phyloP scores from a whole-genome alignment of 2,888 invertebrate species.

The Melanotus villosus region DNA sequence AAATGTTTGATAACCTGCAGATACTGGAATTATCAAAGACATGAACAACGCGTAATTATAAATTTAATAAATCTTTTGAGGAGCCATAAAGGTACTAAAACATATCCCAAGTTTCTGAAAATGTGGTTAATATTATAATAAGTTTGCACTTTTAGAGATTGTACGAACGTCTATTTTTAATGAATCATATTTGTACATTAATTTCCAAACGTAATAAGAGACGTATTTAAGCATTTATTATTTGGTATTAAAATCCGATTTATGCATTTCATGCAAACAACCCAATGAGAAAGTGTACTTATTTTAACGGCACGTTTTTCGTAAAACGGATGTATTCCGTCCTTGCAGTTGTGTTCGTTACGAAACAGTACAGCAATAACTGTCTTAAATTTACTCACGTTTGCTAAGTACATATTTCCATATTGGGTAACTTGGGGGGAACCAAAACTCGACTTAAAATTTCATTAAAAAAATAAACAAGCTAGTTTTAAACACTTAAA shows the following conservation, averaged over 20 bases:
- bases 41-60: too few species aligned
- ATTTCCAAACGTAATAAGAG: too few species aligned
- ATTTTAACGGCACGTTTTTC: slow-evolving; percentile 18
- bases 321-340: slow-evolving; percentile 29
- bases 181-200: too few species aligned
- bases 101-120: too few species aligned
- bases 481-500: not conserved
- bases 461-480: not conserved
- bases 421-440: not conserved
- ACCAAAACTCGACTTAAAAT: not conserved
- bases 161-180: too few species aligned
- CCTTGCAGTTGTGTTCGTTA: slow-evolving; percentile 22
- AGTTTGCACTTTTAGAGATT: too few species aligned
- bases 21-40: too few species aligned
- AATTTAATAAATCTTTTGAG: too few species aligned
- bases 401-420: too few species aligned
- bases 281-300: not conserved
- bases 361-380: not conserved
- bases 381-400: slow-evolving; percentile 1
- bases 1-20: too few species aligned
- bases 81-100: too few species aligned
- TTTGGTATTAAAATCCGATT: not conserved
- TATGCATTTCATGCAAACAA: not conserved
- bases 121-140: too few species aligned
- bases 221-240: not conserved